Conservation (phyloP, 2,888 invertebrate genomes). For the Zygaena filipendulae region DNA sequence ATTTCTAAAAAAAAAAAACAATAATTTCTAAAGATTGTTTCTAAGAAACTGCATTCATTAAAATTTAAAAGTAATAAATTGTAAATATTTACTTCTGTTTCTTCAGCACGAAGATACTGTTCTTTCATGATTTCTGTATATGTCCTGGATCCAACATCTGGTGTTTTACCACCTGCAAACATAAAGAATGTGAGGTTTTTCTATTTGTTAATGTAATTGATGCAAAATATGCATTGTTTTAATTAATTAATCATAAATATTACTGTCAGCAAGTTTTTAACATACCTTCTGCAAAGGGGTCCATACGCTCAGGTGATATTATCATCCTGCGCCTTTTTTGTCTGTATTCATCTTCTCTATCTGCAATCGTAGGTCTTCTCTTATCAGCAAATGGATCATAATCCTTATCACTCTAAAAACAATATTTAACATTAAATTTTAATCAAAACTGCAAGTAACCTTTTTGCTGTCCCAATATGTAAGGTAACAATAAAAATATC, state of each 20-base stretch:
- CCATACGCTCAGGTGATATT: constrained; percentile 96
- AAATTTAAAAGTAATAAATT: too few relatives aligned
- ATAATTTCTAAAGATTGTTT: too few relatives aligned
- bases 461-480: background rate
- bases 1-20: too few relatives aligned
- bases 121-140: constrained; percentile 98
- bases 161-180: constrained; percentile 96
- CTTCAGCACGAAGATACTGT: constrained; percentile 89
- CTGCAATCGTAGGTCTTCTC: constrained; percentile 91
- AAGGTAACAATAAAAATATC: background rate
- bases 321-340: constrained; percentile 88
- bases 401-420: constrained; percentile 84
- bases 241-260: too few relatives aligned
- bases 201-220: too few relatives aligned
- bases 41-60: too few relatives aligned
- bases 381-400: constrained; percentile 96
- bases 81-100: constrained; percentile 80
- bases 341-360: constrained; percentile 97
- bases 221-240: too few relatives aligned
- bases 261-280: too few relatives aligned
- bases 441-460: too few relatives aligned
- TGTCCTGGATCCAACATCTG: constrained; percentile 93
- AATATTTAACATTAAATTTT: constrained; percentile 4
- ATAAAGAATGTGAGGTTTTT: too few relatives aligned
- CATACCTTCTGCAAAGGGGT: constrained; percentile 98